Percentiles rank a stretch among this genome's conserved stretches.
phyloP scores from a whole-genome alignment of 1,140 invertebrate genomes.

The Tetramorium parvispinum region DNA sequence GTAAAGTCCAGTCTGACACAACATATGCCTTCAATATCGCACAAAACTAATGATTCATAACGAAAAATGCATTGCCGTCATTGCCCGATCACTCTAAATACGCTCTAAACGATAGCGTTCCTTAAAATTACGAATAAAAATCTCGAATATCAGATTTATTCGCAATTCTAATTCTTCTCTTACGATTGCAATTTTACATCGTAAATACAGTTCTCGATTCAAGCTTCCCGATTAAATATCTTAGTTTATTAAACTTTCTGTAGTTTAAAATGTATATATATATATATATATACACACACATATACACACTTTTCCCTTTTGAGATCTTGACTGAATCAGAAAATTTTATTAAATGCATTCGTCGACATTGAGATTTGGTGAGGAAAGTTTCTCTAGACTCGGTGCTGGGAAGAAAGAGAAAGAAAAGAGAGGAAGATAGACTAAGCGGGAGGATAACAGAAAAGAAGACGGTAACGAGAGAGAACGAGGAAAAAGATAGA shows the following conservation, averaged over 20 bases:
- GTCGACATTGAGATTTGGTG: conserved; percentile 51
- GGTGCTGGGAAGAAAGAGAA: conserved; percentile 20
- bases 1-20: conserved; percentile 48
- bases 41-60: conserved; percentile 48
- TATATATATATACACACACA: neutral
- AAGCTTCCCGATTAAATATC: neutral
- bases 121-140: neutral
- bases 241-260: conserved; percentile 24
- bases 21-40: conserved; percentile 55
- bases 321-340: neutral
- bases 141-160: neutral
- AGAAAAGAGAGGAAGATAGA: conserved; percentile 1
- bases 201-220: neutral
- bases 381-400: conserved; percentile 57
- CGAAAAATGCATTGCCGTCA: conserved; percentile 27
- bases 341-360: conserved; percentile 70
- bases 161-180: neutral
- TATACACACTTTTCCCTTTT: neutral
- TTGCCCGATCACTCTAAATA: conserved; percentile 6
- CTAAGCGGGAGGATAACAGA: neutral
- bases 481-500: conserved; percentile 50
- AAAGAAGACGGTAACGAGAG: conserved; percentile 1
- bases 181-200: conserved; percentile 28
- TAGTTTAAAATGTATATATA: neutral
- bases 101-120: conserved; percentile 32